Conservation (phyloP, 2,113 vertebrate genomes). For the Octodon degus region DNA sequence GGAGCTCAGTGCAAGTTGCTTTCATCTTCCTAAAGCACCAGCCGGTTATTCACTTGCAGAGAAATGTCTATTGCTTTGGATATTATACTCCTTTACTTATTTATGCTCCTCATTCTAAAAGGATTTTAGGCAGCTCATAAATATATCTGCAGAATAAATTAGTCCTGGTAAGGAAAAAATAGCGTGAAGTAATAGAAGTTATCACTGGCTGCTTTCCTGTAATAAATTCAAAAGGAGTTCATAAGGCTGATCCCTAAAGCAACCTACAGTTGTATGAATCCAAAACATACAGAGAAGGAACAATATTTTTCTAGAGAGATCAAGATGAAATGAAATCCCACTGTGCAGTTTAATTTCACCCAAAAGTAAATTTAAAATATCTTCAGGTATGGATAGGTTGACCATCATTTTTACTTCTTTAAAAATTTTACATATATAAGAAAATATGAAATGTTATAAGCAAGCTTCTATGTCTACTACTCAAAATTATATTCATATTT, state of each 20-base stretch:
- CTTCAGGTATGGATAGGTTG: not conserved
- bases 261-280: too few relatives aligned
- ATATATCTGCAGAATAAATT: conserved; percentile 40
- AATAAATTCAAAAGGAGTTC: not conserved
- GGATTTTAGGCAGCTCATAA: conserved; percentile 38
- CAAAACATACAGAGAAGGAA: not conserved
- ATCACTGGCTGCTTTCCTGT: not conserved
- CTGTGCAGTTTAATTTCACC: not conserved
- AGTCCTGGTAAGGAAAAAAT: conserved; percentile 16
- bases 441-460: not conserved
- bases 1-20: conserved; percentile 21
- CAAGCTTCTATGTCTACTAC: not conserved
- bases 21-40: not conserved
- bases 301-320: not conserved
- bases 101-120: conserved; percentile 52
- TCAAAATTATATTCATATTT: not conserved
- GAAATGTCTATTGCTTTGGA: not conserved
- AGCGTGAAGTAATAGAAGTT: not conserved
- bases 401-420: not conserved
- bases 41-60: not conserved
- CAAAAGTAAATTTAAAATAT: not conserved
- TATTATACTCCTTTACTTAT: conserved; percentile 5
- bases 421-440: not conserved
- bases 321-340: not conserved
- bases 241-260: not conserved